Evolutionary conservation across 2,797 vertebrate species (phyloP), one percentile per base, ranked within the genome.

Genomic region (Danio albolineatus): DNA sequence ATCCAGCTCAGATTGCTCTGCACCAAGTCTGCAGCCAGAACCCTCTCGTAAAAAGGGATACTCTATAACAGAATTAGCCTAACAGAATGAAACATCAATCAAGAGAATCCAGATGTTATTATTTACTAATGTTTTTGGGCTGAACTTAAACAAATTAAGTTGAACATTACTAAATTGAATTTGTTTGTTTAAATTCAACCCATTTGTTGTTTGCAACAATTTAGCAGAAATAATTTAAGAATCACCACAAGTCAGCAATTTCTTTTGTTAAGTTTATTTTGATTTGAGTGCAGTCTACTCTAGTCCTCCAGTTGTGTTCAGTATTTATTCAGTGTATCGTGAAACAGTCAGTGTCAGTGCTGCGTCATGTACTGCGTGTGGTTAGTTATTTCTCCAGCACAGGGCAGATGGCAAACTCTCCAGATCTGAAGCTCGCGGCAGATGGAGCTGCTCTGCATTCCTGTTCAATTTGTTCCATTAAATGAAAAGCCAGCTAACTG

Each of bases 361-460:
- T 36, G 21, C 5, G 6, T 36, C 41, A 28, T 28, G 28, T 28
- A 28, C 28, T 28, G 28, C 41, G 60, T 62, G 60, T 38, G 71
- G 67, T 41, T 71, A 54, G 48, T 71, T 28, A 39, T 53, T 19
- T 36, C 28, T 70, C 38, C 10, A 5, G 67, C 16, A 39, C 28
- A 17, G 69, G 69, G 41, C 43, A 73, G 43, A 73, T 73, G 72
- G 16, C 21, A 60, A 14, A 73, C 14, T 48, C 21, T 28, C 17
- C 16, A 17, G 56, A 73, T 48, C 16, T 60, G 43, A 73, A 46
- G 21, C 56, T 46, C 10, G 5, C 43, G 10, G 41, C 43, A 59
- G 19, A 48, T 73, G 14, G 44, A 73, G 72, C 14, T 73, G 39
- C 28, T 73, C 70, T 44, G 41, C 70, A n/a, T 57, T 73, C 69